phyloP scores from a whole-genome alignment of 1,140 invertebrate species.

The Euschistus heros region DNA sequence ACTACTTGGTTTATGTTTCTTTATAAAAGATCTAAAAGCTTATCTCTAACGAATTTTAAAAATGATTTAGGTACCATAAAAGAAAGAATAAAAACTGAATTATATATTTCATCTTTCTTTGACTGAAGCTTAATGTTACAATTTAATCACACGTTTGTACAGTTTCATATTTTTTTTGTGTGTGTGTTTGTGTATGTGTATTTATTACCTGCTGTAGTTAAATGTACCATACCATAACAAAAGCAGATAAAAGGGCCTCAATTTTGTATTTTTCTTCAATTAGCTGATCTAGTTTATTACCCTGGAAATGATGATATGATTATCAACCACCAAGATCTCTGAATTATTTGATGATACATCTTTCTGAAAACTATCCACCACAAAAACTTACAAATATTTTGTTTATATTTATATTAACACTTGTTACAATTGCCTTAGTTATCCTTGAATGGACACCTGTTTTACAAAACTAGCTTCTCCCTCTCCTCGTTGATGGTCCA shows the following conservation, averaged over 20 bases:
- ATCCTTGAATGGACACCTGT: not conserved
- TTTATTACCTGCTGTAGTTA: not conserved
- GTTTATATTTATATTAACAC: not conserved
- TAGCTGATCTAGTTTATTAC: not conserved
- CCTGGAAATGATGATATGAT: not conserved
- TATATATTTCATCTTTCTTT: too few relatives aligned
- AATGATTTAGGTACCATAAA: too few relatives aligned
- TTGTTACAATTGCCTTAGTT: not conserved
- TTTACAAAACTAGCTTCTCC: too few relatives aligned
- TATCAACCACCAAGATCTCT: conserved; percentile 1
- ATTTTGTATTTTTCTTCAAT: not conserved
- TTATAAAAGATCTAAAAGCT: too few relatives aligned
- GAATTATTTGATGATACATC: not conserved
- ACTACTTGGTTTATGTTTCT: too few relatives aligned
- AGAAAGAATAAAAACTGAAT: too few relatives aligned
- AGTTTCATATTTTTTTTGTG: not conserved
- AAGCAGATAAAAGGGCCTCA: not conserved
- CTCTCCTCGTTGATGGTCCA: not conserved
- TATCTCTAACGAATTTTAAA: too few relatives aligned
- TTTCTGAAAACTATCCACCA: not conserved
- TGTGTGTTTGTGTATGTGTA: not conserved
- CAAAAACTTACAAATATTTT: not conserved
- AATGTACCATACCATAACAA: not conserved
- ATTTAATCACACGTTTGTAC: too few relatives aligned
- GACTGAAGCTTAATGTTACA: too few relatives aligned